Evolutionary conservation across 2,113 vertebrate genomes (phyloP).

Genomic region (Corythornis madagascariensis): DNA sequence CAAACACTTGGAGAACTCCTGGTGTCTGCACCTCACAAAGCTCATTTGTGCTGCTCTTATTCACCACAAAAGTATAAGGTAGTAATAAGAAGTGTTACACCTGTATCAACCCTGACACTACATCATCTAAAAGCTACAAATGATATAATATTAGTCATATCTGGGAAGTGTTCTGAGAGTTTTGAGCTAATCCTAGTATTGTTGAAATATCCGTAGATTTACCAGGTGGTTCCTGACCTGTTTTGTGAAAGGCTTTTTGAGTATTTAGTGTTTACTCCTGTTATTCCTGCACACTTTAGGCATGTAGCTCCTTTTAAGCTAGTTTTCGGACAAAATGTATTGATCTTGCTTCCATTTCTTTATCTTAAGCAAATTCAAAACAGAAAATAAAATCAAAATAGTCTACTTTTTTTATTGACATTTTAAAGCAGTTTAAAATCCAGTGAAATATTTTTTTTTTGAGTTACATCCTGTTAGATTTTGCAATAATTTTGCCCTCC

Average conservation of each 20-base stretch:
- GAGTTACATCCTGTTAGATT: not conserved
- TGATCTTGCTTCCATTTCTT: not conserved
- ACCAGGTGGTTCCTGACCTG: not conserved
- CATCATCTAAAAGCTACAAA: rapidly evolving
- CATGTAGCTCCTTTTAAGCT: not conserved
- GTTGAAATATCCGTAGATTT: not conserved
- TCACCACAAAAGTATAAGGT: rapidly evolving
- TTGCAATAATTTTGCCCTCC: not conserved
- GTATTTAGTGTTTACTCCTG: rapidly evolving
- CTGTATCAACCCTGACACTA: not conserved
- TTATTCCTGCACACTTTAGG: not conserved
- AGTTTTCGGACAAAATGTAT: not conserved
- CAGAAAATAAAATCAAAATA: not conserved
- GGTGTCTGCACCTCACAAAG: not conserved
- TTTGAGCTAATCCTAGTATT: not conserved
- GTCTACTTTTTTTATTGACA: not conserved
- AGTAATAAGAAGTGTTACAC: rapidly evolving
- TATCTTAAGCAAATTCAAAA: slow-evolving; percentile 35
- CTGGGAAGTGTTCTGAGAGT: not conserved
- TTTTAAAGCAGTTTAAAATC: not conserved
- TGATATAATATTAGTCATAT: not conserved
- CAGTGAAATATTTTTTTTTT: not conserved
- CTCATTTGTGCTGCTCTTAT: not conserved
- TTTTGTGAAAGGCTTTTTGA: not conserved
- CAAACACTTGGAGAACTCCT: not conserved